Conservation (phyloP, 2,113 vertebrate species). For the Caranx ignobilis region DNA sequence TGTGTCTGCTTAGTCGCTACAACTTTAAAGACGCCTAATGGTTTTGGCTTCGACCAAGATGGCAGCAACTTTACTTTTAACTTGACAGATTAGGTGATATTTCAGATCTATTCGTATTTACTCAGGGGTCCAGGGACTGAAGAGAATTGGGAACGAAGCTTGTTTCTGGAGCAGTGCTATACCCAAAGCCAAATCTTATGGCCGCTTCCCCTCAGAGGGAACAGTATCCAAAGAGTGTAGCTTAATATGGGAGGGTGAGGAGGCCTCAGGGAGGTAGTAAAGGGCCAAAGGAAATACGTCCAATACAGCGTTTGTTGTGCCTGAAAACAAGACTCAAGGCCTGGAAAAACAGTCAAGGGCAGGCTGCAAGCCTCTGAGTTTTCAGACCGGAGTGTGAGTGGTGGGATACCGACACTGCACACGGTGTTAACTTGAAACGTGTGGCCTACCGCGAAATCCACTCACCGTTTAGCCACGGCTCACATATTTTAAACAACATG, state of each 20-base stretch:
- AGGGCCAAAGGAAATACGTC: conserved; percentile 83
- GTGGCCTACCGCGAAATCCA: conserved; percentile 67
- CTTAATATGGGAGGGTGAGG: conserved; percentile 72
- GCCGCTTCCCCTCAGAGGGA: conserved; percentile 70
- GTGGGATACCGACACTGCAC: conserved; percentile 54
- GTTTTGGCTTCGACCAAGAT: conserved; percentile 37
- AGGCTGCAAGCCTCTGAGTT: conserved; percentile 73
- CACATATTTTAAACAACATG: conserved; percentile 51
- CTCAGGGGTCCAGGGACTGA: conserved; percentile 58
- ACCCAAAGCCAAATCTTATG: conserved; percentile 57
- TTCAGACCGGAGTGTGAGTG: conserved; percentile 71
- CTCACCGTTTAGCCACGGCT: conserved; percentile 55
- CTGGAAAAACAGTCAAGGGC: conserved; percentile 80
- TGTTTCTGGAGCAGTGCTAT: conserved; percentile 50
- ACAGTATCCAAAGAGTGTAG: conserved; percentile 76
- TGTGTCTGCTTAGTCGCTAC: conserved; percentile 11
- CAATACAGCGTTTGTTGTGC: conserved; percentile 84
- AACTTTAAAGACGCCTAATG: conserved; percentile 20
- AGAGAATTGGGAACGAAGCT: conserved; percentile 62
- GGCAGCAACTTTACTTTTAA: conserved; percentile 42
- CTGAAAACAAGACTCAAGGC: conserved; percentile 82
- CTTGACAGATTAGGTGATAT: conserved; percentile 68
- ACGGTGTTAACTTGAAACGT: conserved; percentile 70
- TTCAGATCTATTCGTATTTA: conserved; percentile 72
- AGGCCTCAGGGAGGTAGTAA: conserved; percentile 67